These are phyloP conservation scores for Eueremaeus valkanovi DNA, from an alignment of 2,888 invertebrate species.

Conservation along the genomic window DNA sequence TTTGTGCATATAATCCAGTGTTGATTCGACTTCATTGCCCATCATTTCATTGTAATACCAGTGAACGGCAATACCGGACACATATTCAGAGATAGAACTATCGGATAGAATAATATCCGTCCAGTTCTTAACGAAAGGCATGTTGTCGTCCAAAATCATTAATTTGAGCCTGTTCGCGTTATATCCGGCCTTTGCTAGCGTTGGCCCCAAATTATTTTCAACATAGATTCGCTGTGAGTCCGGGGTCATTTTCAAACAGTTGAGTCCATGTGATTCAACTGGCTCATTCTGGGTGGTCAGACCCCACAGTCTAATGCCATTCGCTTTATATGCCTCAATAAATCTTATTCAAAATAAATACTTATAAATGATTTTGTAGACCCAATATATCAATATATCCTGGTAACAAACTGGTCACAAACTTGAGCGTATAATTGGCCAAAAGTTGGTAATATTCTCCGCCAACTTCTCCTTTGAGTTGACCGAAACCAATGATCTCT, in stretches of 20 bases:
- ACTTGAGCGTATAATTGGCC: constrained; percentile 4
- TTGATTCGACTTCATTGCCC: neutral
- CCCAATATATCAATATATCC: no score
- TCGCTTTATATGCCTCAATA: constrained; percentile 60
- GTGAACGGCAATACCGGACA: constrained; percentile 74
- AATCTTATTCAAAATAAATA: constrained; percentile 32
- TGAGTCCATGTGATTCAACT: constrained; percentile 53
- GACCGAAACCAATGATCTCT: constrained; percentile 55
- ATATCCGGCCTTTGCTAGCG: constrained; percentile 60
- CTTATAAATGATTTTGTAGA: neutral
- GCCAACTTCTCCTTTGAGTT: constrained; percentile 50
- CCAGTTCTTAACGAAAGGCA: neutral
- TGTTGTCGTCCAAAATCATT: constrained; percentile 66
- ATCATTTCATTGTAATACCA: constrained; percentile 63
- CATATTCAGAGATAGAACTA: constrained; percentile 50
- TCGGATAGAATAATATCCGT: constrained; percentile 47
- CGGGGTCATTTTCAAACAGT: constrained; percentile 38
- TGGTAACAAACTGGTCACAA: neutral
- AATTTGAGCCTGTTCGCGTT: constrained; percentile 59
- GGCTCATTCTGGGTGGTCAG: constrained; percentile 86
- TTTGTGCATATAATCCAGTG: constrained; percentile 58
- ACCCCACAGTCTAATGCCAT: constrained; percentile 66
- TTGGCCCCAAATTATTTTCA: constrained; percentile 68
- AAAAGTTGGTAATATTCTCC: constrained; percentile 61
- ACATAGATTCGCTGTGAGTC: constrained; percentile 63